Conservation (phyloP, 2,113 vertebrate genomes). For the Mus spicilegus region DNA sequence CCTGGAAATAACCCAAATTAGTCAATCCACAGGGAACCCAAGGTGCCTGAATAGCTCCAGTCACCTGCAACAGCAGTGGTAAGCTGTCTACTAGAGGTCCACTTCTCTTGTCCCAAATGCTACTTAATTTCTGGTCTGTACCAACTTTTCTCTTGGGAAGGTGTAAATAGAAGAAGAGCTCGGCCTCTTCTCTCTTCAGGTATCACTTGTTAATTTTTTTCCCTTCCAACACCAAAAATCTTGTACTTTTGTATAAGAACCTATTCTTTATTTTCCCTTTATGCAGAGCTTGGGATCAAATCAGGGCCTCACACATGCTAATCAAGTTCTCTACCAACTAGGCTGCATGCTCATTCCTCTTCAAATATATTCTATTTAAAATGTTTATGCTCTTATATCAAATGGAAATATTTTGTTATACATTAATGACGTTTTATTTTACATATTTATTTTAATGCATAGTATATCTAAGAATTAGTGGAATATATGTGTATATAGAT, state of each 20-base stretch:
- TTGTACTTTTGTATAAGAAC: background rate
- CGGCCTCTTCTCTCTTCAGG: background rate
- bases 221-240: no score
- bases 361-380: background rate
- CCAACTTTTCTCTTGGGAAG: background rate
- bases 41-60: background rate
- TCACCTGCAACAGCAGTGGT: background rate
- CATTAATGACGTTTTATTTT: background rate
- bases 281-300: background rate
- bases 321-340: background rate
- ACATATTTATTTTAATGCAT: background rate
- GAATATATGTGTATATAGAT: background rate
- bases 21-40: background rate
- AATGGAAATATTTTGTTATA: background rate
- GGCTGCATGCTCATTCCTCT: background rate
- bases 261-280: background rate
- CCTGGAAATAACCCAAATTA: constrained; percentile 3
- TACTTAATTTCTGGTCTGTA: background rate
- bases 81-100: background rate
- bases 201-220: background rate
- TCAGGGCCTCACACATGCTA: background rate
- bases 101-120: background rate
- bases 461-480: background rate
- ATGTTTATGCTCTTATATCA: background rate
- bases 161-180: background rate